Percentiles rank a stretch among this genome's conserved stretches.
These are phyloP conservation scores for Seriola dumerili DNA, from an alignment of 2,113 vertebrate species.

Conservation along the genomic window DNA sequence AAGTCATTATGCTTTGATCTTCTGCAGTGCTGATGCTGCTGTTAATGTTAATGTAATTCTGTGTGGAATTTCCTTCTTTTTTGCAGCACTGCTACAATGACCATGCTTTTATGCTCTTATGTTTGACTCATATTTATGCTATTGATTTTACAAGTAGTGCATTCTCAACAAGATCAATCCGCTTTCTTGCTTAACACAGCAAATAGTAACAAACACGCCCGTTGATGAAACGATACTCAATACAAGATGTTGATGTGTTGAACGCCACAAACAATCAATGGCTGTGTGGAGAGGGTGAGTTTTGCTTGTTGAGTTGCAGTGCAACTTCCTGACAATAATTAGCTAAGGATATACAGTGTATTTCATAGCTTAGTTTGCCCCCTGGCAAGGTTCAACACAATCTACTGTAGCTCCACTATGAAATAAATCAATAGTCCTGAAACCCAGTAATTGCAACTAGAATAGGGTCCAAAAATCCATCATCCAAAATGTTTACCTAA, in stretches of 20 bases:
- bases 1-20: constrained; percentile 41
- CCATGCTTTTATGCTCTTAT: neutral
- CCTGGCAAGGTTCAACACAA: constrained; percentile 46
- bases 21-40: constrained; percentile 8
- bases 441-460: constrained; percentile 64
- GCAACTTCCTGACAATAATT: constrained; percentile 46
- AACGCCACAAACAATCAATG: constrained; percentile 47
- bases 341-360: constrained; percentile 31
- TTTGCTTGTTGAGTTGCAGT: constrained; percentile 41
- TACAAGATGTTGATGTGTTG: constrained; percentile 37
- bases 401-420: constrained; percentile 21
- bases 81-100: neutral
- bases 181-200: constrained; percentile 60
- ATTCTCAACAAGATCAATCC: constrained; percentile 37
- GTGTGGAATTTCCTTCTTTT: neutral
- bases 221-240: constrained; percentile 46
- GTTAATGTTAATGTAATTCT: constrained; percentile 2
- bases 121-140: constrained; percentile 35
- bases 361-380: constrained; percentile 30
- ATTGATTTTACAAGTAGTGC: constrained; percentile 48
- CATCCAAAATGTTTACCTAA: constrained; percentile 61
- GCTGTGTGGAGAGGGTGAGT: constrained; percentile 14
- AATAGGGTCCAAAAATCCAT: constrained; percentile 59
- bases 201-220: constrained; percentile 33
- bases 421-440: constrained; percentile 63